Conservation (phyloP, 92 coral and sea anemone species). For the Plumapathes pennacea region DNA sequence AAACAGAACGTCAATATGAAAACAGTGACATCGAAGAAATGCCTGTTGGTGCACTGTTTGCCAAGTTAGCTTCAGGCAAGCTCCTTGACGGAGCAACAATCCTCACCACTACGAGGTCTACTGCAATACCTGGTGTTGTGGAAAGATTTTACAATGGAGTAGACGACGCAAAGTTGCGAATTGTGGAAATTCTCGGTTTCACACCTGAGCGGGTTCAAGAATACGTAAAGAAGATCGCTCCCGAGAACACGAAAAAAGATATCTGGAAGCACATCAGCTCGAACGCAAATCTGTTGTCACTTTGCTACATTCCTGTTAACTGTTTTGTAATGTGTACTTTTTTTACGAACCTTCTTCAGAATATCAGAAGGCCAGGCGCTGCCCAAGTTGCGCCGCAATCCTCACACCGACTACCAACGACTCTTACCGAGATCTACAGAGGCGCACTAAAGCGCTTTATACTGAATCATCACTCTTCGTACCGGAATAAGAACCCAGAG, state of each 20-base stretch:
- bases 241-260: not conserved
- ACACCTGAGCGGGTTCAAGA: slow-evolving; percentile 33
- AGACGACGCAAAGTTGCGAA: slow-evolving; percentile 4
- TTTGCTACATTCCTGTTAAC: slow-evolving; percentile 63
- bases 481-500: no score
- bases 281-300: slow-evolving; percentile 18
- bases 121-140: slow-evolving; percentile 20
- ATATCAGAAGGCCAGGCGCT: no score
- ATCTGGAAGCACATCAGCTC: slow-evolving; percentile 29
- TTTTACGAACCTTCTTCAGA: not conserved
- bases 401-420: no score
- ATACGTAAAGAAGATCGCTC: slow-evolving; percentile 29
- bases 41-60: slow-evolving; percentile 33
- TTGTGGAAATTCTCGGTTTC: slow-evolving; percentile 58
- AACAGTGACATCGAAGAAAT: slow-evolving; percentile 6
- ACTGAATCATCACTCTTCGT: no score
- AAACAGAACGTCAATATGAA: slow-evolving; percentile 3
- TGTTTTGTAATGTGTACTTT: slow-evolving; percentile 35
- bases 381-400: no score
- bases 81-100: slow-evolving; percentile 47
- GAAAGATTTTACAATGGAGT: no score
- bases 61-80: slow-evolving; percentile 24
- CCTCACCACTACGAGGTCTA: slow-evolving; percentile 50
- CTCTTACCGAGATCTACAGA: no score
- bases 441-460: no score